These are phyloP conservation scores for Dissostichus mawsoni DNA, from an alignment of 2,113 vertebrate genomes.

Conservation along the genomic window DNA sequence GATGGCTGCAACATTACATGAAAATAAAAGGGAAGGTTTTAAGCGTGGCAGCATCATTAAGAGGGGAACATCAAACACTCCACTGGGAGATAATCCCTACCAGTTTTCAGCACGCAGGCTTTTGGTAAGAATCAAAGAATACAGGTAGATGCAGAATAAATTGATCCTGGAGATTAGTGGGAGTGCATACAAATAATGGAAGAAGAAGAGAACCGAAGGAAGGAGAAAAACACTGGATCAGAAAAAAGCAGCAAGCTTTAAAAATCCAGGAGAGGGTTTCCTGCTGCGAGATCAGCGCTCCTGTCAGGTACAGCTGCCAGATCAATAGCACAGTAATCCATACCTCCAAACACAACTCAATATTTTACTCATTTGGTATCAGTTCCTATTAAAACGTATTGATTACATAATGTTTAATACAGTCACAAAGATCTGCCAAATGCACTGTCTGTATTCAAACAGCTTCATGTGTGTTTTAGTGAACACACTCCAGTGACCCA, in stretches of 20 bases:
- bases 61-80: slow-evolving; percentile 70
- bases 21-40: slow-evolving; percentile 58
- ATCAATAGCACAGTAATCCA: slow-evolving; percentile 55
- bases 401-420: slow-evolving; percentile 46
- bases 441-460: slow-evolving; percentile 27
- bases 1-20: slow-evolving; percentile 34
- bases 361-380: slow-evolving; percentile 34
- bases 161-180: slow-evolving; percentile 72
- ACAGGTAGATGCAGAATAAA: slow-evolving; percentile 70
- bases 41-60: slow-evolving; percentile 60
- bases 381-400: slow-evolving; percentile 45
- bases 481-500: slow-evolving; percentile 1
- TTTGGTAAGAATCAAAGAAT: slow-evolving; percentile 73
- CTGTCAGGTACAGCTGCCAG: slow-evolving; percentile 10
- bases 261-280: background rate
- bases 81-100: slow-evolving; percentile 63
- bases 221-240: slow-evolving; percentile 40
- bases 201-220: slow-evolving; percentile 25
- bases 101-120: slow-evolving; percentile 48
- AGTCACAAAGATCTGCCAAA: slow-evolving; percentile 26
- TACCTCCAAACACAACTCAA: slow-evolving; percentile 33
- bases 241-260: background rate
- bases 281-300: background rate
- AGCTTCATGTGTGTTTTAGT: background rate
- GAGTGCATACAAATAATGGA: slow-evolving; percentile 56